These are phyloP conservation scores for Amblyjoppa proteus DNA, from an alignment of 2,888 invertebrate genomes.

Conservation along the genomic window DNA sequence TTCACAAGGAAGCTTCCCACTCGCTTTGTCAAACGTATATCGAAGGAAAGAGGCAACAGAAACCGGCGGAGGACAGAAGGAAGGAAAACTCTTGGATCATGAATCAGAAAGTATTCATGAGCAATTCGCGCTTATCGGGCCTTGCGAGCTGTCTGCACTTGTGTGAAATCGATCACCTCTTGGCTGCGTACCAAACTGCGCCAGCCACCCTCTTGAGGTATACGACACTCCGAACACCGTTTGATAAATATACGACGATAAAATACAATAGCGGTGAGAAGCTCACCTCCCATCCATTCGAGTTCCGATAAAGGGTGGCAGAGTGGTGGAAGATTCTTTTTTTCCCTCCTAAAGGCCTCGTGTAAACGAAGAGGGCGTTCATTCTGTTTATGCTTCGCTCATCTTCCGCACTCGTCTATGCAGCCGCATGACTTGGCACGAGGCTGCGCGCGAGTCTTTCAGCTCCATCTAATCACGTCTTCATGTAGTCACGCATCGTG, in stretches of 20 bases:
- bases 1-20: conserved; percentile 4
- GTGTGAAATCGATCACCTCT: conserved; percentile 42
- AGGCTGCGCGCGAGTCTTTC: conserved; percentile 9
- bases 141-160: conserved; percentile 8
- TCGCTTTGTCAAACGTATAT: not conserved
- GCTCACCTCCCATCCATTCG: conserved; percentile 9
- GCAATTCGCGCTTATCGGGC: conserved; percentile 55
- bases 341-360: conserved; percentile 22
- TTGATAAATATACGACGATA: conserved; percentile 50
- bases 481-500: not conserved
- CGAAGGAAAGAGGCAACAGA: not conserved
- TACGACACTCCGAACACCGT: conserved; percentile 12
- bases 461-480: not conserved
- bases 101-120: conserved; percentile 59
- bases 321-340: conserved; percentile 10
- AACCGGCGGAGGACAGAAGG: conserved; percentile 14
- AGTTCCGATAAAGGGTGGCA: conserved; percentile 10
- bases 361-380: conserved; percentile 15
- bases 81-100: conserved; percentile 52
- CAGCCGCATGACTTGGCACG: conserved; percentile 39
- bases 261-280: conserved; percentile 32
- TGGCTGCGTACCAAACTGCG: conserved; percentile 38
- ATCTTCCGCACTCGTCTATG: conserved; percentile 30
- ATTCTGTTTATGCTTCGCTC: conserved; percentile 13
- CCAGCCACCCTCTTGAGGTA: conserved; percentile 1